Evolutionary conservation across 2,888 invertebrate genomes (phyloP).

Genomic region (Sphecodes monilicornis): DNA sequence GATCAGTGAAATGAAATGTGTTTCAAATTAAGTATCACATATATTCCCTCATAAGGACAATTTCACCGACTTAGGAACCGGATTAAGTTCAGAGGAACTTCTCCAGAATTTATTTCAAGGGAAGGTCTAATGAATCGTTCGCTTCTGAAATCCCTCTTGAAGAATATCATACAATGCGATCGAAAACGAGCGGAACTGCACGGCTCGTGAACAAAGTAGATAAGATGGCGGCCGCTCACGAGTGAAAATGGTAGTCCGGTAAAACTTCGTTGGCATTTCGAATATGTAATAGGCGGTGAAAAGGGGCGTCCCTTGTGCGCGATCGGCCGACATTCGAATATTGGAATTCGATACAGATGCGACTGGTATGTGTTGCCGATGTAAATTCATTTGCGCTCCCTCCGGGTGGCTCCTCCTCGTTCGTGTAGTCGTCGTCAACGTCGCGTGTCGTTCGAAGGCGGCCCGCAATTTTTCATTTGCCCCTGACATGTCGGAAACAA

Average conservation of each 20-base stretch:
- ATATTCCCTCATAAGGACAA: background rate
- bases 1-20: too few species aligned
- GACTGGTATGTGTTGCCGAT: conserved; percentile 53
- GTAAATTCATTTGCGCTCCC: conserved; percentile 62
- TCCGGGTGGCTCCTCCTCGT: background rate
- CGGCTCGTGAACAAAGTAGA: conserved; percentile 13
- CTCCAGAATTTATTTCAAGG: background rate
- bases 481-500: background rate
- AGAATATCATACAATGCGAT: background rate
- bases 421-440: background rate
- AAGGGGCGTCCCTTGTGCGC: conserved; percentile 17
- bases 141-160: background rate
- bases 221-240: conserved; percentile 19
- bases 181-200: background rate
- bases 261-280: conserved; percentile 35
- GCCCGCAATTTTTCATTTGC: conserved; percentile 48
- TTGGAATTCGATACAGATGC: conserved; percentile 67
- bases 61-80: background rate
- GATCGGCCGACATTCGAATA: conserved; percentile 59
- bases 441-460: conserved; percentile 3
- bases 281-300: conserved; percentile 56
- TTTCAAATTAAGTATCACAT: too few species aligned
- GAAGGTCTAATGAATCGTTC: background rate
- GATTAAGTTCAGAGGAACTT: background rate
- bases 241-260: background rate